Base-by-base conservation (phyloP, 2,113 vertebrate species). In the Hyperoodon ampullatus region DNA sequence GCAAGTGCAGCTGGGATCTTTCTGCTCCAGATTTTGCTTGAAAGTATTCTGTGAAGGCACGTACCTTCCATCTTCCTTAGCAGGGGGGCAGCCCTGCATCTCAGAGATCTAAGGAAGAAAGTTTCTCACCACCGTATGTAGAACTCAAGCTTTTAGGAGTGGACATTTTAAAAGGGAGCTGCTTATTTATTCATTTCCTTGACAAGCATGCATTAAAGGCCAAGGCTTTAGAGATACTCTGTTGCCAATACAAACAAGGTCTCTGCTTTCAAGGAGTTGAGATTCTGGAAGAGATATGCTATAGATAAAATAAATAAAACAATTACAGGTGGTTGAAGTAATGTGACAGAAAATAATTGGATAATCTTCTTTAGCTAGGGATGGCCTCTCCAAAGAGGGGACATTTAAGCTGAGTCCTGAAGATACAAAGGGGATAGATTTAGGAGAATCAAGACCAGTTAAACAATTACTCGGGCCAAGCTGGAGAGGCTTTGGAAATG, bases 181-280 rank as follows among this genome's bases (percentile, higher is more conserved):
- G 28, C 68, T 91, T 42, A n/a, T 94, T 74, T 92, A 83, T 94
- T 92, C 26, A 23, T 39, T 84, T 53, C 39, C 74, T 90, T 80
- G 30, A 30, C 39, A 72, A 77, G 53, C 28, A 11, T 42, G 28
- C 71, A n/a, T 61, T 47, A 47, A 90, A 61, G 53, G 94, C 82
- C 6, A n/a, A 50, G 15, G 61, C 66, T 60, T 91, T 75, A 65
- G 33, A 82, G 23, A 44, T 63, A 19, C 30, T 5, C 15, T 74
- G 42, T 77, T 58, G 61, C 23, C 23, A 55, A 6, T 19, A 65
- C 86, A 78, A 35, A 81, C 58, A 74, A 68, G 28, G 42, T 47
- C 39, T 9, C 75, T 86, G 63, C 88, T 87, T 91, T 82, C 66
- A 35, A 58, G 77, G n/a, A 77, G 21, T 68, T 96, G 23, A 86